These are phyloP conservation scores for Urocyon cinereoargenteus DNA, from an alignment of 2,797 vertebrate species.

Conservation along the genomic window DNA sequence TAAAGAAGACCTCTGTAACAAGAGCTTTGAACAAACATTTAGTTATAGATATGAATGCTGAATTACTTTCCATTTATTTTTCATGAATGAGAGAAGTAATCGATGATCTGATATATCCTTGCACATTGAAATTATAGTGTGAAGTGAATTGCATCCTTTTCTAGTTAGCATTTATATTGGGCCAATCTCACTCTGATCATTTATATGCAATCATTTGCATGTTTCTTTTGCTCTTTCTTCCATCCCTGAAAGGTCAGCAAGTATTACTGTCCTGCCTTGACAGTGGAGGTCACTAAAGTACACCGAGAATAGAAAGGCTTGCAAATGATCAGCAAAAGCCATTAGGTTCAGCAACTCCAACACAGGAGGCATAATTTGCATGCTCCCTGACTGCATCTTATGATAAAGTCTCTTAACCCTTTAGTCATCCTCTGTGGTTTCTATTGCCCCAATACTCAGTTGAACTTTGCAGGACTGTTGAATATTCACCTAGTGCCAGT, in stretches of 20 bases:
- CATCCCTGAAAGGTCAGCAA: conserved; percentile 61
- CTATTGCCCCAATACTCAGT: neutral
- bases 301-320: neutral
- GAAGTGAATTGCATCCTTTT: conserved; percentile 54
- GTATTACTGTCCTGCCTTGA: conserved; percentile 56
- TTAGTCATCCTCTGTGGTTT: neutral
- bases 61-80: conserved; percentile 55
- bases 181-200: conserved; percentile 39
- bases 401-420: neutral
- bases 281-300: conserved; percentile 60
- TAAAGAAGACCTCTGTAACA: conserved; percentile 8
- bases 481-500: neutral
- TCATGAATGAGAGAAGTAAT: neutral
- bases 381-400: neutral
- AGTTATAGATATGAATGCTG: neutral
- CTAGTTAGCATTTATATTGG: conserved; percentile 75
- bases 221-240: conserved; percentile 38
- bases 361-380: neutral
- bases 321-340: conserved; percentile 50
- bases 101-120: neutral
- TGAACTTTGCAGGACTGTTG: neutral
- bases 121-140: conserved; percentile 46
- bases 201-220: conserved; percentile 65
- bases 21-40: conserved; percentile 1
- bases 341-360: neutral